Percentiles rank a stretch among this genome's conserved stretches.
phyloP scores from a whole-genome alignment of 53 echinoderm and acorn worm species.

The Luidia sarsii region DNA sequence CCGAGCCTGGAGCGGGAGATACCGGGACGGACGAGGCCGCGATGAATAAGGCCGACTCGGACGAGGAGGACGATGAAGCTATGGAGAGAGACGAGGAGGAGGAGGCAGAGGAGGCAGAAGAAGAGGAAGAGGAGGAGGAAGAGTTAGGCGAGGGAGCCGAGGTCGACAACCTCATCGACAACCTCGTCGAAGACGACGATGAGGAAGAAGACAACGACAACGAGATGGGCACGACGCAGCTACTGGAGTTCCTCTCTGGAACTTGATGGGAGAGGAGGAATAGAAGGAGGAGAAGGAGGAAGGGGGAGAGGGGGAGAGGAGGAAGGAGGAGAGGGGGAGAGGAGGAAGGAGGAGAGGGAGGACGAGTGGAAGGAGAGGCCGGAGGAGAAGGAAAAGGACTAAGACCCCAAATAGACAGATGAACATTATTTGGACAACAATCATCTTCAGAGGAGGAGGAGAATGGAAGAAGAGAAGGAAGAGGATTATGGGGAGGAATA shows the following conservation, averaged over 20 bases:
- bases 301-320: too few species aligned
- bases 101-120: background rate
- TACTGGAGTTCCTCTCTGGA: constrained; percentile 26
- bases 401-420: too few species aligned
- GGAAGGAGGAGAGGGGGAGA: too few species aligned
- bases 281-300: background rate
- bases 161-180: background rate
- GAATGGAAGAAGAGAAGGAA: too few species aligned
- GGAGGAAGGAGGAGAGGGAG: too few species aligned
- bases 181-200: background rate
- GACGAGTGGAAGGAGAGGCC: too few species aligned
- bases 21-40: too few species aligned
- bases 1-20: too few species aligned
- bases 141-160: constrained; percentile 8
- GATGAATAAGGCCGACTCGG: background rate
- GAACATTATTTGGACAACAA: too few species aligned
- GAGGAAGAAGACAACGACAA: constrained; percentile 19
- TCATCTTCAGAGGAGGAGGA: too few species aligned
- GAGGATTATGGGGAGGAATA: too few species aligned
- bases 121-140: background rate
- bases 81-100: background rate
- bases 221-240: constrained; percentile 26
- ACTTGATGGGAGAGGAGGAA: background rate
- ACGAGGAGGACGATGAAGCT: background rate
- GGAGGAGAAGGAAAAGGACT: too few species aligned